Base-by-base conservation (phyloP, 2,888 invertebrate species). In the Parnassius mnemosyne region DNA sequence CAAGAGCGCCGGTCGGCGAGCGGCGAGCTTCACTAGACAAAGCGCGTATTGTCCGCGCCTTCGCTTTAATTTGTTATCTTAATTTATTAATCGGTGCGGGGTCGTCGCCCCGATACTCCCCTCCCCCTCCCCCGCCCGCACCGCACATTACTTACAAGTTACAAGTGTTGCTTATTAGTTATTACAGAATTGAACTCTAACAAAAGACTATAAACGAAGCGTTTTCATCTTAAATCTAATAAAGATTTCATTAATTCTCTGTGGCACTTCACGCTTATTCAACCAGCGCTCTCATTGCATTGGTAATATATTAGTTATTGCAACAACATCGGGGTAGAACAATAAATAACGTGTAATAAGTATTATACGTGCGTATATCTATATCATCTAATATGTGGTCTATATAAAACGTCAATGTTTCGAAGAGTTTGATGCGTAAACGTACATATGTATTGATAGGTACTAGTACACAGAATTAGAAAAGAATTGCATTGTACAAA, bases 11-110 rank as follows among this genome's bases (percentile, higher is more conserved):
- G 43, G 16, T 13, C 41, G 20, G 56, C 49, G 62, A 78, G 80
- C 81, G 83, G 83, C 80, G 79, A 80, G 75, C 65, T 67, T 68
- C 67, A 52, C 65, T 68, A 68, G 75, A 78, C 83, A 83, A 61
- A 64, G 58, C 13, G 70, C 80, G 75, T 73, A 67, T 80, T 79
- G 81, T 83, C 66, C 72, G 74, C 72, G 70, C 64, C 70, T 68
- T 74, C 71, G 72, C 75, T 82, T 81, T 79, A 81, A 83, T 83
- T 80, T 80, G 78, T 83, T 83, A 84, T 84, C 84, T 84, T 79
- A 77, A 82, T 82, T 82, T 80, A 83, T 82, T 80, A 79, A 83
- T 84, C 83, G 73, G 72, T 66, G 69, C 70, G 70, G 65, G 73
- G 71, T 72, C 71, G 55, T 47, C 60, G 71, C 54, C 68, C 73